phyloP scores from a whole-genome alignment of 2,797 vertebrate genomes.

The Alectoris magna region DNA sequence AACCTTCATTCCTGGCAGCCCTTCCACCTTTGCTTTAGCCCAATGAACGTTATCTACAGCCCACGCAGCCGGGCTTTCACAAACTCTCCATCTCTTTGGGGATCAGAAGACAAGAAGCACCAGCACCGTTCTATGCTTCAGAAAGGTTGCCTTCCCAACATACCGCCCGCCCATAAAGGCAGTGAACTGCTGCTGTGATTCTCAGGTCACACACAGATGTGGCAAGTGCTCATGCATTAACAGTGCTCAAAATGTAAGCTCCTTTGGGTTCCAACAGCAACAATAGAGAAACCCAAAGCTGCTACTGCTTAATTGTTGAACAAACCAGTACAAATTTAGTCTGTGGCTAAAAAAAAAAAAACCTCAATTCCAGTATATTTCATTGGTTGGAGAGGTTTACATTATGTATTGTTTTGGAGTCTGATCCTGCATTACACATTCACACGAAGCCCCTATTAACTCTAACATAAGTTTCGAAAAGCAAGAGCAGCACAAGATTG shows the following conservation, averaged over 20 bases:
- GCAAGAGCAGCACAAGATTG: background rate
- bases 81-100: background rate
- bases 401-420: rapidly evolving
- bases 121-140: background rate
- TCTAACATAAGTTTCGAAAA: background rate
- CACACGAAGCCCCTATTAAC: background rate
- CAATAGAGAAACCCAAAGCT: constrained; percentile 6
- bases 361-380: background rate
- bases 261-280: background rate
- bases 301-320: constrained; percentile 43
- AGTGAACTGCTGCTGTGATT: background rate
- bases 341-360: background rate
- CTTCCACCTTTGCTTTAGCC: background rate
- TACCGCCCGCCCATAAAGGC: background rate
- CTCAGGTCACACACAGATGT: background rate
- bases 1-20: background rate
- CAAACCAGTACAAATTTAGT: constrained; percentile 23
- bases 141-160: background rate
- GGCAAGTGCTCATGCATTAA: background rate
- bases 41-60: background rate
- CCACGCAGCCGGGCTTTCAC: background rate
- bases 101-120: background rate
- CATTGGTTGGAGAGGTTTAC: background rate
- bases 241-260: rapidly evolving
- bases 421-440: rapidly evolving